Percentiles rank a stretch among this genome's conserved stretches.
phyloP scores from a whole-genome alignment of 2,888 invertebrate genomes.

The Drosophila merina region DNA sequence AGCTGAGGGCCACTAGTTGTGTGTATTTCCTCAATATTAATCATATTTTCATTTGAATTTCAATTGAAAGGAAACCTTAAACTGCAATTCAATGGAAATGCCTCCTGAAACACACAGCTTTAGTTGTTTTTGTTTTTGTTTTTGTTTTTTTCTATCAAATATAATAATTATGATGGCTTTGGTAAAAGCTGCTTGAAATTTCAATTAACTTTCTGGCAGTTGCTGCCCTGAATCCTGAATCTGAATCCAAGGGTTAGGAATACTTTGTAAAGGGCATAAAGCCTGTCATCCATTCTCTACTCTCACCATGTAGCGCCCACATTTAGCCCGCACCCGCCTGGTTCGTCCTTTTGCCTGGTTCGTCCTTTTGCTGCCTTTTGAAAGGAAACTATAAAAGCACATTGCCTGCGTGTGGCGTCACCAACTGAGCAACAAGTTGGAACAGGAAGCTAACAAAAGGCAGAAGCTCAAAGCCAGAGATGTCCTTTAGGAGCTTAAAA shows the following conservation, averaged over 20 bases:
- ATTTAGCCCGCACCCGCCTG: not conserved
- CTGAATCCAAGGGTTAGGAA: not conserved
- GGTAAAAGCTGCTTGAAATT: not conserved
- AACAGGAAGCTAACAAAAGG: conserved; percentile 20
- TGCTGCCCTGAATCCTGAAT: not conserved
- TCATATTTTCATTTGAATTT: not conserved
- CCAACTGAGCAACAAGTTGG: conserved; percentile 31
- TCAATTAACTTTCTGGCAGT: not conserved
- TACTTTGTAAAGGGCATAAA: conserved; percentile 2
- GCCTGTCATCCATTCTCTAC: not conserved
- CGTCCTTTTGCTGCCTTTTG: not conserved
- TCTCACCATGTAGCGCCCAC: not conserved
- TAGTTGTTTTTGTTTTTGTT: no score
- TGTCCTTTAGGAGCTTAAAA: not conserved
- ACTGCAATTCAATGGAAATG: not conserved
- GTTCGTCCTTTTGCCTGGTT: not conserved
- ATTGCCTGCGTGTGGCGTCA: conserved; percentile 14
- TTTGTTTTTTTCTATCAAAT: not conserved
- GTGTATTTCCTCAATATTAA: conserved; percentile 2
- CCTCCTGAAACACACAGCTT: not conserved
- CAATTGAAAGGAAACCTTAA: not conserved
- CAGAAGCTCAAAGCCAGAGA: not conserved
- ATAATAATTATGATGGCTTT: not conserved
- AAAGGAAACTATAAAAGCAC: conserved; percentile 3
- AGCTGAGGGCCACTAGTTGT: conserved; percentile 4